Evolutionary conservation across 1,140 invertebrate genomes (phyloP), one percentile per base, ranked within the genome.

Genomic region (Drosophila melanica): DNA sequence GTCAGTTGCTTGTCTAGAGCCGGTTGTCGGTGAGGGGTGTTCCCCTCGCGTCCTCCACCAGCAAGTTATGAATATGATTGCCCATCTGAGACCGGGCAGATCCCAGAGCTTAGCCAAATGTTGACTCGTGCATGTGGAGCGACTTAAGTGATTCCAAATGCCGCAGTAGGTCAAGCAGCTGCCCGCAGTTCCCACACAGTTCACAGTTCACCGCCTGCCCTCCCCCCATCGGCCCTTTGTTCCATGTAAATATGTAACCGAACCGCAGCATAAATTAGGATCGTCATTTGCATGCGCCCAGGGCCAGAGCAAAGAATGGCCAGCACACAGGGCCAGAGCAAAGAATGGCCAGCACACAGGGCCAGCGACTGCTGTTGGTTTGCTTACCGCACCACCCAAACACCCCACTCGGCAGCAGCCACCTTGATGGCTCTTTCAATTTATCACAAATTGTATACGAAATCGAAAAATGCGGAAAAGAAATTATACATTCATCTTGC

Each of bases 221-320:
- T 11, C 4, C 18, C 6, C 18, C 11, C n/a, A 4, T 14, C n/a
- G 35, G 23, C 11, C 44, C n/a, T 23, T 20, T 8, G 11, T 37
- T 50, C 57, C 60, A 81, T 86, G 78, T 75, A 75, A 81, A 87
- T 81, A 67, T 74, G 72, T 79, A 87, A 80, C 82, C 73, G 82
- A 86, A 77, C 81, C 81, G 70, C 82, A 87, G 82, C 79, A 86
- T 86, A 86, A 86, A 86, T 87, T 86, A 87, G 78, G 79, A 71
- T 69, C 75, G 50, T 64, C 74, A 72, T 87, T 86, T 87, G 82
- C 82, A 86, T 86, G 82, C 72, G 64, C 54, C 30, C 54, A 59
- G 47, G 42, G 63, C 37, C 69, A 77, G 55, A 60, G 39, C 75
- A 64, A 59, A 45, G 39, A 58, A 30, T 27, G 23, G 41, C 14